Percentiles rank a stretch among this genome's conserved stretches.
Conservation (phyloP, 2,113 vertebrate species). For the Odontesthes bonariensis region DNA sequence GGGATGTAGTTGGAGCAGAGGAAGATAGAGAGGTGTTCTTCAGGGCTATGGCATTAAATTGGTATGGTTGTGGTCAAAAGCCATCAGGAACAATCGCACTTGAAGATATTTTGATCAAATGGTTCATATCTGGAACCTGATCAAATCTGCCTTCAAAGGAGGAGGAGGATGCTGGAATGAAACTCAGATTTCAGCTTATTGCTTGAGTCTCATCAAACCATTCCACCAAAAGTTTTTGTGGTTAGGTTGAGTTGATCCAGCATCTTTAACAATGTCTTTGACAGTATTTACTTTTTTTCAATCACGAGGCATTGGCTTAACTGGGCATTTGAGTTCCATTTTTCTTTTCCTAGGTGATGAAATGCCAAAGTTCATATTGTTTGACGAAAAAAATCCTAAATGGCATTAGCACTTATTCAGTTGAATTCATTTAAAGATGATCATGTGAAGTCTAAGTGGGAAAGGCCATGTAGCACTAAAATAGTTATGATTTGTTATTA, state of each 20-base stretch:
- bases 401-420: constrained; percentile 31
- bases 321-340: constrained; percentile 40
- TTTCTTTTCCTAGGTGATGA: constrained; percentile 35
- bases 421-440: constrained; percentile 18
- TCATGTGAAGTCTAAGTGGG: constrained; percentile 5
- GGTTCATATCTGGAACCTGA: constrained; percentile 42
- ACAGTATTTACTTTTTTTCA: constrained; percentile 49
- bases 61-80: constrained; percentile 31
- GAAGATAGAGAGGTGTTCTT: constrained; percentile 30
- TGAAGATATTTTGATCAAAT: constrained; percentile 27
- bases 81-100: constrained; percentile 42
- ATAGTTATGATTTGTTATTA: neutral
- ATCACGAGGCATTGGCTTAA: constrained; percentile 49
- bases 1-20: neutral
- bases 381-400: constrained; percentile 25
- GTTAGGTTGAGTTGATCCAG: constrained; percentile 58
- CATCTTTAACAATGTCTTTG: constrained; percentile 58
- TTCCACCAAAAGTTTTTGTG: constrained; percentile 33
- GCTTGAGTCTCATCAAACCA: constrained; percentile 36
- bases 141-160: constrained; percentile 40
- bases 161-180: neutral
- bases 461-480: neutral
- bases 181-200: constrained; percentile 57
- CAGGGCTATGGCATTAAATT: constrained; percentile 11
- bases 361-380: constrained; percentile 24